phyloP scores from a whole-genome alignment of 2,113 vertebrate species.

The Centrocercus urophasianus region DNA sequence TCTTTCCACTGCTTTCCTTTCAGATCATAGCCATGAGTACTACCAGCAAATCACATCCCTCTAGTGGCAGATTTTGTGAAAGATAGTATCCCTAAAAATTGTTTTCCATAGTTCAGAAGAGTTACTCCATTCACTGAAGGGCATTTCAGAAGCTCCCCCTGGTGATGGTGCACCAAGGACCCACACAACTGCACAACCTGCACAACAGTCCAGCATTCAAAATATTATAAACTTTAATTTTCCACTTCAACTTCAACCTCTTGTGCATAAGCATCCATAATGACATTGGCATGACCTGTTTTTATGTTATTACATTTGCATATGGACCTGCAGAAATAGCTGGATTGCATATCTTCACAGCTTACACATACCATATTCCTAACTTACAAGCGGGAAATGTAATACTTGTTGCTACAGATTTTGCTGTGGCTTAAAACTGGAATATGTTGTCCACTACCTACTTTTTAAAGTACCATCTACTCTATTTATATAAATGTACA shows the following conservation, averaged over 20 bases:
- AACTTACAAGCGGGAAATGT: background rate
- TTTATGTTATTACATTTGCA: background rate
- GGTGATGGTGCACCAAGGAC: background rate
- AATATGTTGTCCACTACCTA: background rate
- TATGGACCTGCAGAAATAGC: background rate
- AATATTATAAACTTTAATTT: background rate
- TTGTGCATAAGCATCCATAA: accelerated
- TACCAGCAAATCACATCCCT: background rate
- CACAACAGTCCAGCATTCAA: background rate
- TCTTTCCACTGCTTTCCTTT: background rate
- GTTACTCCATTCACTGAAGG: background rate
- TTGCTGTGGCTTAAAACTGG: background rate
- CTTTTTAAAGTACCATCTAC: background rate
- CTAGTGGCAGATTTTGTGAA: background rate
- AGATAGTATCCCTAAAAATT: background rate
- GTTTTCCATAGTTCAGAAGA: background rate
- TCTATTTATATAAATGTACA: background rate
- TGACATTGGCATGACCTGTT: background rate
- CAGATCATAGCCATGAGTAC: background rate
- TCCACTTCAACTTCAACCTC: background rate
- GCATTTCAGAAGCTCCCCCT: background rate
- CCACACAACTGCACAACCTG: background rate
- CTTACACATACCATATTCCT: background rate
- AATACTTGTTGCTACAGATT: background rate
- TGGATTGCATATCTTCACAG: background rate